Conservation (phyloP, 2,888 invertebrate genomes). For the Acronicta leporina region DNA sequence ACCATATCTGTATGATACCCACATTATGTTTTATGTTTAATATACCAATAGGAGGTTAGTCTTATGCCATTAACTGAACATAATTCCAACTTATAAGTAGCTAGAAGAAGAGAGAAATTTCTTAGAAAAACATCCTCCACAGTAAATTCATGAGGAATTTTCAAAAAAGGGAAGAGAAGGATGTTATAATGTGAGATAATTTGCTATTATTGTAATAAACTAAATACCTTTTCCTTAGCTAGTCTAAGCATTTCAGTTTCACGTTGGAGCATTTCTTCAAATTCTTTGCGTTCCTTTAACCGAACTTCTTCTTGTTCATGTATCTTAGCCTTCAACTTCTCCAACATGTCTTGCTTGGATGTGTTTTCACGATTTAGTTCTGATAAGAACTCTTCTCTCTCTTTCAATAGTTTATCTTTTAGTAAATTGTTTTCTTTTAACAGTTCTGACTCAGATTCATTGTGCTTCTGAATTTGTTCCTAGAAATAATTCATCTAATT, state of each 20-base stretch:
- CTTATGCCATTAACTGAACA: too few species aligned
- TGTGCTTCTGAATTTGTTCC: conserved; percentile 81
- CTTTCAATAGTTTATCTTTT: conserved; percentile 82
- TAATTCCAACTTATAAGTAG: too few species aligned
- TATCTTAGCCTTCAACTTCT: conserved; percentile 84
- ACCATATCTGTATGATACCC: too few species aligned
- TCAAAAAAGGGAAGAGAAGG: too few species aligned
- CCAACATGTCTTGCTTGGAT: conserved; percentile 86
- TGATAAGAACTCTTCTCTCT: conserved; percentile 84
- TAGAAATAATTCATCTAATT: conserved; percentile 53
- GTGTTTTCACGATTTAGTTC: conserved; percentile 84
- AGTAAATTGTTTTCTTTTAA: conserved; percentile 82
- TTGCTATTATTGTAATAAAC: not conserved
- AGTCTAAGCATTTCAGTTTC: conserved; percentile 79
- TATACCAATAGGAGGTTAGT: too few species aligned
- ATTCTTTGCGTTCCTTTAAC: conserved; percentile 77
- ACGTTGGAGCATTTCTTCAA: conserved; percentile 74
- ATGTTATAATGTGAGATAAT: too few species aligned
- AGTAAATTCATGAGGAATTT: too few species aligned
- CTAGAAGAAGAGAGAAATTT: too few species aligned
- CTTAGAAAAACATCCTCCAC: too few species aligned
- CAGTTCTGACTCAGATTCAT: conserved; percentile 78
- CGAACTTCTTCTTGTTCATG: conserved; percentile 83
- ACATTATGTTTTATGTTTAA: too few species aligned
- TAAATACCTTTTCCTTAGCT: conserved; percentile 81